These are phyloP conservation scores for Athene noctua DNA, from an alignment of 2,113 vertebrate genomes.

Conservation along the genomic window DNA sequence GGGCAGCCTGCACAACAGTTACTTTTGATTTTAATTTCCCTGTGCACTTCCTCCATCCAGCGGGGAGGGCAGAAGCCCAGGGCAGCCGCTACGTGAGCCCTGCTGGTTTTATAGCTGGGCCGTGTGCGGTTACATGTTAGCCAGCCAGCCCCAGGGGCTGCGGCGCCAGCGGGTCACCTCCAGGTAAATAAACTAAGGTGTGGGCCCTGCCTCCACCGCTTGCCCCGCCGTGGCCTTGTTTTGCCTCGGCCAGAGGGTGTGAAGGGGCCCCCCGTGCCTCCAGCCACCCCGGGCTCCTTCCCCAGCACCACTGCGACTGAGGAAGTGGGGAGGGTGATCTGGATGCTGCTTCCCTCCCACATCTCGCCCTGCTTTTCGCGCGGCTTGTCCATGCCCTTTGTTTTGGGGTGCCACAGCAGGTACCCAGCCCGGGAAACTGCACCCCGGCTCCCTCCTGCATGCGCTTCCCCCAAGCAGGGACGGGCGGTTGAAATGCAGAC, in stretches of 20 bases:
- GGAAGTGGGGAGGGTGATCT: neutral
- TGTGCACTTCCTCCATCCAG: neutral
- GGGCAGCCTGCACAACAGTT: neutral
- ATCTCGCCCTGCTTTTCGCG: fast-evolving
- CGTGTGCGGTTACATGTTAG: neutral
- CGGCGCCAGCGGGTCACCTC: neutral
- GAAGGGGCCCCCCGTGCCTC: fast-evolving
- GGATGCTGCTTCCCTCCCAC: neutral
- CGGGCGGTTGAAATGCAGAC: neutral
- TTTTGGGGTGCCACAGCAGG: fast-evolving
- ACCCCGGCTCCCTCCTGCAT: neutral
- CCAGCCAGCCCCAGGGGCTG: neutral
- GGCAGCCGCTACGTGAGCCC: neutral
- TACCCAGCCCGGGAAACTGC: fast-evolving
- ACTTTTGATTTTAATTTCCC: neutral
- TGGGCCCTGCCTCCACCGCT: neutral
- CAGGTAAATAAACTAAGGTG: neutral
- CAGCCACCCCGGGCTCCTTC: fast-evolving
- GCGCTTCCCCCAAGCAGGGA: fast-evolving
- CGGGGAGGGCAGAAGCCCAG: fast-evolving
- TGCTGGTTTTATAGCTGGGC: neutral
- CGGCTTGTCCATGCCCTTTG: fast-evolving
- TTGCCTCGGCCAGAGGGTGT: fast-evolving
- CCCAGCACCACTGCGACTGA: fast-evolving
- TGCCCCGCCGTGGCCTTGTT: fast-evolving